Percentiles rank a stretch among this genome's conserved stretches.
Conservation (phyloP, 1,140 invertebrate species). For the Augochlora pura region DNA sequence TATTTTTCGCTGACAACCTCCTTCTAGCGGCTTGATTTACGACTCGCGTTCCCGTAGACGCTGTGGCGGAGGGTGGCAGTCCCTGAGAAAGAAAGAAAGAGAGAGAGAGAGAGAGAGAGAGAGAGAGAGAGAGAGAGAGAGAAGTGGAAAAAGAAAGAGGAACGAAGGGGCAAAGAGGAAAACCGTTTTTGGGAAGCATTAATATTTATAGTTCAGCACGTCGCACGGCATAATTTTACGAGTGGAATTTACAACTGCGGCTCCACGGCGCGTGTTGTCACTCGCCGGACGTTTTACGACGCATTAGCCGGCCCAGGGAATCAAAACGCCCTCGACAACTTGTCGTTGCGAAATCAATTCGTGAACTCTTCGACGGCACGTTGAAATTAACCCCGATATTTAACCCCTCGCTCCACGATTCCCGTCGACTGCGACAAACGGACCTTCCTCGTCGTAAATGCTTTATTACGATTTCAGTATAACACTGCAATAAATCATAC, state of each 20-base stretch:
- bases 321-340: conserved; percentile 33
- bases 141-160: conserved; percentile 4
- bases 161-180: conserved; percentile 54
- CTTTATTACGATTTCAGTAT: too few relatives aligned
- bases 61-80: conserved; percentile 3
- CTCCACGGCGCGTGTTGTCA: conserved; percentile 40
- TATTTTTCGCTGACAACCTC: conserved; percentile 72
- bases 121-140: neutral
- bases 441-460: too few relatives aligned
- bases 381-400: neutral
- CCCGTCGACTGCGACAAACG: too few relatives aligned
- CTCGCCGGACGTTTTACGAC: conserved; percentile 45
- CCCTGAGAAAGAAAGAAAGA: neutral
- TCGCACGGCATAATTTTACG: conserved; percentile 63
- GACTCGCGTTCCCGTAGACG: conserved; percentile 45
- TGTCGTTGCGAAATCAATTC: conserved; percentile 10
- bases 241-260: conserved; percentile 61
- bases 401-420: too few relatives aligned
- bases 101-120: too few relatives aligned
- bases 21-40: conserved; percentile 68
- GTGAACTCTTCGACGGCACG: neutral
- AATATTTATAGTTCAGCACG: conserved; percentile 70
- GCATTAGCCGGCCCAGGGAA: conserved; percentile 44
- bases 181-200: conserved; percentile 69
- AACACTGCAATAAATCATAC: too few relatives aligned